Evolutionary conservation across 1,140 invertebrate species (phyloP).

Genomic region (Eubasilissa regina): DNA sequence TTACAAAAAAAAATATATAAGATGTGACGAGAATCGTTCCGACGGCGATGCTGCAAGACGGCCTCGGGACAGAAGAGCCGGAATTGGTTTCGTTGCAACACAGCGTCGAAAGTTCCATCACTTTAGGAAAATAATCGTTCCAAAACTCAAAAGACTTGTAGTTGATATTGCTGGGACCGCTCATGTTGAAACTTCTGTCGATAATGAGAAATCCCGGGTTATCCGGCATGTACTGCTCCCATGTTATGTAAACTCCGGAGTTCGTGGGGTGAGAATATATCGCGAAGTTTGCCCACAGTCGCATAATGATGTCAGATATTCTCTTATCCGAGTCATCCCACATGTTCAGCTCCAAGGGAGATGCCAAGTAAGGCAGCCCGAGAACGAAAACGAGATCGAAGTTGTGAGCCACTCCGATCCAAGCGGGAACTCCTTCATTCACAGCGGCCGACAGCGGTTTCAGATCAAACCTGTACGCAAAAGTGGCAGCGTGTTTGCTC

Average conservation of each 20-base stretch:
- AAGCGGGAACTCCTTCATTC: slow-evolving; percentile 78
- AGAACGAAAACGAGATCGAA: slow-evolving; percentile 85
- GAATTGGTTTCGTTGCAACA: slow-evolving; percentile 77
- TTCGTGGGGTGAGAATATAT: slow-evolving; percentile 81
- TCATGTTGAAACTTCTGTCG: slow-evolving; percentile 83
- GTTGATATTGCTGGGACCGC: slow-evolving; percentile 75
- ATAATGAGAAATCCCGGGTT: slow-evolving; percentile 80
- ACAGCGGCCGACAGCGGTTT: slow-evolving; percentile 77
- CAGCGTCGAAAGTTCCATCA: slow-evolving; percentile 78
- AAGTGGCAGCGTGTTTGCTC: slow-evolving; percentile 75
- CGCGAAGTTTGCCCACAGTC: slow-evolving; percentile 82
- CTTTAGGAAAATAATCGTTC: slow-evolving; percentile 85
- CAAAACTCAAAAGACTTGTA: slow-evolving; percentile 85
- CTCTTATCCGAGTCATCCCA: slow-evolving; percentile 85
- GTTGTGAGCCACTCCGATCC: slow-evolving; percentile 84
- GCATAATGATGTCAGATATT: slow-evolving; percentile 83
- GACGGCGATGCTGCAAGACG: slow-evolving; percentile 21
- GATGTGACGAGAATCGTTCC: slow-evolving; percentile 8
- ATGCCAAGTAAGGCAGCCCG: slow-evolving; percentile 80
- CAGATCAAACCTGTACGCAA: slow-evolving; percentile 83
- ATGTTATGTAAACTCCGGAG: slow-evolving; percentile 77
- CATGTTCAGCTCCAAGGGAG: slow-evolving; percentile 70
- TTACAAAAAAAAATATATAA: slow-evolving; percentile 27
- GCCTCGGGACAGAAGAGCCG: slow-evolving; percentile 10
- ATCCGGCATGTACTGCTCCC: slow-evolving; percentile 78